Percentiles rank a stretch among this genome's conserved stretches.
phyloP scores from a whole-genome alignment of 2,797 vertebrate genomes.

The Varecia variegata region DNA sequence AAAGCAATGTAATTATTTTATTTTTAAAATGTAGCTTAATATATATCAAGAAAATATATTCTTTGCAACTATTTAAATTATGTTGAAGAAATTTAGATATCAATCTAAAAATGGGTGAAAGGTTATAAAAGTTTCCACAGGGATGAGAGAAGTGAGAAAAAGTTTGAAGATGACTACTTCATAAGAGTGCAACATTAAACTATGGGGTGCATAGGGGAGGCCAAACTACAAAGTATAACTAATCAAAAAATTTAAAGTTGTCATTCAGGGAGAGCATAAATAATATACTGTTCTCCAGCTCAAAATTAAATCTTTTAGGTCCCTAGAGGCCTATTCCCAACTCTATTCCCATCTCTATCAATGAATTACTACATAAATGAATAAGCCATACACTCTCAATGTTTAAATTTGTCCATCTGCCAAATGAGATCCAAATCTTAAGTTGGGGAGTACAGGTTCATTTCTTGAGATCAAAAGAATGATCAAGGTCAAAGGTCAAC shows the following conservation, averaged over 20 bases:
- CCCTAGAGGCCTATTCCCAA: neutral
- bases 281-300: neutral
- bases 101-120: constrained; percentile 28
- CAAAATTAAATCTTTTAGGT: constrained; percentile 14
- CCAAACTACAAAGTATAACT: neutral
- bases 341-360: neutral
- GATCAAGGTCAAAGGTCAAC: neutral
- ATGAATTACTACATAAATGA: neutral
- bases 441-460: neutral
- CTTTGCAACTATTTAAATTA: constrained; percentile 43
- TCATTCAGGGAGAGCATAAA: neutral
- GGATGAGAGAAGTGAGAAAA: neutral
- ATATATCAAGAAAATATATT: constrained; percentile 1
- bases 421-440: constrained; percentile 25
- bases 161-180: neutral
- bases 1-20: neutral
- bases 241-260: neutral
- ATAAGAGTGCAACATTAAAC: neutral
- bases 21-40: constrained; percentile 34
- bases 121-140: neutral
- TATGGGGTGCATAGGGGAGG: neutral
- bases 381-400: neutral
- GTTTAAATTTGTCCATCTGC: constrained; percentile 16
- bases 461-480: neutral
- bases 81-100: constrained; percentile 7